Evolutionary conservation across 2,113 vertebrate genomes (phyloP).

Genomic region (Anhinga anhinga): DNA sequence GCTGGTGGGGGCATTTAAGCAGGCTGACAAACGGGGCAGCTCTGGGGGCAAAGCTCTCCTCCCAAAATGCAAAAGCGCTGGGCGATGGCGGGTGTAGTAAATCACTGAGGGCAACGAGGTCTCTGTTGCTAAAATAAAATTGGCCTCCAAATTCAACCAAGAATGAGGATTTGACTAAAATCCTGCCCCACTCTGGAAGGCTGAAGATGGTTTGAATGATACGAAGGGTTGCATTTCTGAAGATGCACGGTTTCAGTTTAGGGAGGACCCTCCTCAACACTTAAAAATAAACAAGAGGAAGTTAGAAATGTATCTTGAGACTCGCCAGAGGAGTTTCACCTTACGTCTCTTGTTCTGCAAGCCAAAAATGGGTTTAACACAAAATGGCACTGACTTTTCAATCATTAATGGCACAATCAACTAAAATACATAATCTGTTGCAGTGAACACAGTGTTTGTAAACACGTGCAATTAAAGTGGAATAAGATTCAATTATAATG

Average conservation of each 20-base stretch:
- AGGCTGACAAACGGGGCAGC: background rate
- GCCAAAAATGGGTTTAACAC: background rate
- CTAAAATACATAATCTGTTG: conserved; percentile 45
- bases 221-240: background rate
- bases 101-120: background rate
- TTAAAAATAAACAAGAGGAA: background rate
- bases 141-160: background rate
- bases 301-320: background rate
- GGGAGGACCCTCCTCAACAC: background rate
- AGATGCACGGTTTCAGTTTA: background rate
- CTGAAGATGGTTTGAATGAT: background rate
- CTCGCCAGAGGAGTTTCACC: background rate
- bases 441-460: conserved; percentile 39
- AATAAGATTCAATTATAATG: conserved; percentile 61
- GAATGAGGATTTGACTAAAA: background rate
- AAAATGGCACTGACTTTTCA: conserved; percentile 57
- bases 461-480: conserved; percentile 61
- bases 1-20: background rate
- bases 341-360: background rate
- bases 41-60: background rate
- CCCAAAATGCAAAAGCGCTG: background rate
- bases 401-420: conserved; percentile 62
- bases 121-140: background rate
- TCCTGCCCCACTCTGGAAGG: background rate
- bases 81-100: background rate